Evolutionary conservation across 2,797 vertebrate genomes (phyloP), one percentile per base, ranked within the genome.

Genomic region (Falco berigora): DNA sequence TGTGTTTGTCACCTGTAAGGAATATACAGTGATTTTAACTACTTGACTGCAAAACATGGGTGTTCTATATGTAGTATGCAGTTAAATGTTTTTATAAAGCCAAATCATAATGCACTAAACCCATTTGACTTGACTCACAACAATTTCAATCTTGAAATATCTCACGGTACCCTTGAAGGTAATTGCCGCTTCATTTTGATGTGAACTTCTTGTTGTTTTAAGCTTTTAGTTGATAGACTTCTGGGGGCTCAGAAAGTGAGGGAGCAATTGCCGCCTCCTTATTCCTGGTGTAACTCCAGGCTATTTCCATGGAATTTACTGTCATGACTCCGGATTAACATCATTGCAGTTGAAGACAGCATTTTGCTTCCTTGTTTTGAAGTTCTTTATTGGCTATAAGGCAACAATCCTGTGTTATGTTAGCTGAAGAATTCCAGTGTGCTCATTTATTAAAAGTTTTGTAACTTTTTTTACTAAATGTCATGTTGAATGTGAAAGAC

Each of bases 401-500:
- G 30, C 27, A 40, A 19, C 20, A 55, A 38, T 55, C 44, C 15
- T 0, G 0, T 67, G 56, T 74, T 62, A 22, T 0, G 6, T 18
- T 36, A 46, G 47, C 83, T 53, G 34, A 90, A 63, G 30, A n/a
- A 59, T 68, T 66, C 49, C 34, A 40, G 18, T 18, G 50, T 55
- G 56, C 77, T 5, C 1, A 2, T 16, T 66, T 75, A 34, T 88
- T 49, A 59, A 86, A 90, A 92, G 8, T 94, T 97, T 96, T 97
- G 18, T 97, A 80, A 78, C 87, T 76, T 89, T 95, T 94, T 82
- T 72, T 94, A 96, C 73, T 67, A 73, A 95, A 84, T 66, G 85
- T 92, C 69, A 9, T 3, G 9, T 72, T 77, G 79, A 30, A 62
- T 94, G 76, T 15, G 56, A 84, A 87, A 90, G 47, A 55, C 42